Conservation (phyloP, 2,888 invertebrate species). For the Megalurothrips usitatus region DNA sequence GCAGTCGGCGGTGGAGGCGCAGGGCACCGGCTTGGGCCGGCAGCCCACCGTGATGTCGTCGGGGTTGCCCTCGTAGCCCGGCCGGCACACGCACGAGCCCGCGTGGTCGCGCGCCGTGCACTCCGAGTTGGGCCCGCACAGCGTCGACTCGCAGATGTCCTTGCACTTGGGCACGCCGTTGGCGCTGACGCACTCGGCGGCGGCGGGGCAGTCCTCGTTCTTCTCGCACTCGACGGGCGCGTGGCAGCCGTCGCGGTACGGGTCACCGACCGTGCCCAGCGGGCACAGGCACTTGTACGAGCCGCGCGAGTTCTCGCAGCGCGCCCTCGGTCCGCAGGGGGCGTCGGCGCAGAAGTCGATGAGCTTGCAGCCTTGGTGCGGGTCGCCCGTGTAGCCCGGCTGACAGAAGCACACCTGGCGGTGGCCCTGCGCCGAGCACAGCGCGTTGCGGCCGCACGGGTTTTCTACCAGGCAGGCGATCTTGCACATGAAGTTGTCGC, state of each 20-base stretch:
- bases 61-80: conserved; percentile 73
- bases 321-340: conserved; percentile 75
- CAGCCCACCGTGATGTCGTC: conserved; percentile 67
- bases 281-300: conserved; percentile 77
- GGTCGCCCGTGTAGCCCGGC: conserved; percentile 81
- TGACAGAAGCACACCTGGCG: conserved; percentile 75
- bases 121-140: conserved; percentile 79
- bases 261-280: conserved; percentile 74
- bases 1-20: conserved; percentile 68
- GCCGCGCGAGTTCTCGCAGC: conserved; percentile 74
- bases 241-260: conserved; percentile 76
- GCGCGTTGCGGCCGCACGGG: conserved; percentile 77
- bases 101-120: conserved; percentile 71
- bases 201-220: conserved; percentile 73
- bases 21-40: conserved; percentile 66
- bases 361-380: conserved; percentile 62
- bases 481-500: conserved; percentile 77
- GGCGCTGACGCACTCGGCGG: conserved; percentile 68
- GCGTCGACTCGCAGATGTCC: conserved; percentile 68
- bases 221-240: conserved; percentile 74
- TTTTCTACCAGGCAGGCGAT: conserved; percentile 79
- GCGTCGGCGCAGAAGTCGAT: conserved; percentile 74
- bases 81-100: conserved; percentile 71
- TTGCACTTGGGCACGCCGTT: conserved; percentile 74
- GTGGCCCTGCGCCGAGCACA: conserved; percentile 81